Evolutionary conservation across 2,797 vertebrate genomes (phyloP), one percentile per base, ranked within the genome.

Genomic region (Malacoraja senta): DNA sequence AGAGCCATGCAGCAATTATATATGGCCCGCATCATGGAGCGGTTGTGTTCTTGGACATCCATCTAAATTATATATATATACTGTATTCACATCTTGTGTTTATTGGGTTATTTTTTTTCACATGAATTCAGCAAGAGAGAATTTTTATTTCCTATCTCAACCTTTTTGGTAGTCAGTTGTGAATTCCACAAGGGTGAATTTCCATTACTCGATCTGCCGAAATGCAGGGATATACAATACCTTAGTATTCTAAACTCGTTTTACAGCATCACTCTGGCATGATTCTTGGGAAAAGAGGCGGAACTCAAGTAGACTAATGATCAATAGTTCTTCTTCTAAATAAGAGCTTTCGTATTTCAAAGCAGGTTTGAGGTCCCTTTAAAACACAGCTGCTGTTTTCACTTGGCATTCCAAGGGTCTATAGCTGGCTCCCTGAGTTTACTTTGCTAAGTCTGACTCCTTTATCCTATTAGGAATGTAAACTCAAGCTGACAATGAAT

Each of bases 401-500:
- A 63, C 26, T 84, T 61, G 53, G 81, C 26, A 84, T 84, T 84
- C 81, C 9, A 53, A 26, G 29, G 81, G 81, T 61, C 44, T 10
- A 2, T 61, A 81, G 79, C 38, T 44, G 79, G 79, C 19, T 81
- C 79, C 79, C 38, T 44, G 38, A 84, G 53, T 84, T 61, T 84
- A 84, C 58, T 29, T 29, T 84, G 58, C 81, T 84, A 84, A 84
- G 61, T 84, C 81, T 29, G 81, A 26, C 81, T 84, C 53, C 81
- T 58, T 83, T 83, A 83, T 83, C 44, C 53, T 63, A 12, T 61
- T 61, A 6, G 53, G 81, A 84, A 84, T 84, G 53, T 84, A 84
- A 84, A 84, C 53, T 61, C 81, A 63, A 84, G 26, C 81, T 84
- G 81, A 84, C 81, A 84, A 84, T 63, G 81, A 26, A 84, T 86